phyloP scores from a whole-genome alignment of 2,113 vertebrate species.

The Jaculus jaculus region DNA sequence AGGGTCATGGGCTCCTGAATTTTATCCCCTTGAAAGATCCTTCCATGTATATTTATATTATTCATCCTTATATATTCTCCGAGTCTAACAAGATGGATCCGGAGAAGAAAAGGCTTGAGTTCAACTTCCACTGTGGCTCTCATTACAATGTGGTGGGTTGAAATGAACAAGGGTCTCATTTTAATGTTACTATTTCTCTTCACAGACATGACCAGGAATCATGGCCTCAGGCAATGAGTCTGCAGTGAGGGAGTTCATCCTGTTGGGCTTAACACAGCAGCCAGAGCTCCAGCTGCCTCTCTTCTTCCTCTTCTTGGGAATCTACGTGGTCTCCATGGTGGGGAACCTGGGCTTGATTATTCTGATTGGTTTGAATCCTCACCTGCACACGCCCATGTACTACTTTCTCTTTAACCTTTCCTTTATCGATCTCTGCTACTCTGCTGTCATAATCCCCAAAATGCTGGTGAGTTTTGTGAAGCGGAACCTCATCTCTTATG shows the following conservation, averaged over 20 bases:
- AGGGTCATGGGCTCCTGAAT: background rate
- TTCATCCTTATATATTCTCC: background rate
- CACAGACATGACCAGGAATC: background rate
- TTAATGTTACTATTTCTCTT: background rate
- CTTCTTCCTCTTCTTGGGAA: constrained; percentile 54
- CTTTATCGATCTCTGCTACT: constrained; percentile 63
- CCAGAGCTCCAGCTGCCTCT: constrained; percentile 44
- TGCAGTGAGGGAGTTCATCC: constrained; percentile 49
- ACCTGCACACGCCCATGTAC: constrained; percentile 70
- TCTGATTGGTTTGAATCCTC: constrained; percentile 55
- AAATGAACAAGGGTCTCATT: background rate
- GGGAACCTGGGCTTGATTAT: constrained; percentile 62
- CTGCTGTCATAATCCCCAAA: constrained; percentile 53
- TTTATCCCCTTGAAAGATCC: background rate
- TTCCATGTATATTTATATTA: background rate
- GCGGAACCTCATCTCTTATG: constrained; percentile 22
- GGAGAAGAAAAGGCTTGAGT: rapidly evolving
- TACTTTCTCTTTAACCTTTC: constrained; percentile 68
- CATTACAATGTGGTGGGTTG: background rate
- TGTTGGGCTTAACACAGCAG: constrained; percentile 54
- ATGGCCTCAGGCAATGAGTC: constrained; percentile 51
- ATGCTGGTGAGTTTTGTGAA: constrained; percentile 59
- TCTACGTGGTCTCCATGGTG: constrained; percentile 34
- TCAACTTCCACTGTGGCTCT: background rate
- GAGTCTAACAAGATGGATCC: background rate